Evolutionary conservation across 2,797 vertebrate genomes (phyloP).

Genomic region (Girardinus metallicus): DNA sequence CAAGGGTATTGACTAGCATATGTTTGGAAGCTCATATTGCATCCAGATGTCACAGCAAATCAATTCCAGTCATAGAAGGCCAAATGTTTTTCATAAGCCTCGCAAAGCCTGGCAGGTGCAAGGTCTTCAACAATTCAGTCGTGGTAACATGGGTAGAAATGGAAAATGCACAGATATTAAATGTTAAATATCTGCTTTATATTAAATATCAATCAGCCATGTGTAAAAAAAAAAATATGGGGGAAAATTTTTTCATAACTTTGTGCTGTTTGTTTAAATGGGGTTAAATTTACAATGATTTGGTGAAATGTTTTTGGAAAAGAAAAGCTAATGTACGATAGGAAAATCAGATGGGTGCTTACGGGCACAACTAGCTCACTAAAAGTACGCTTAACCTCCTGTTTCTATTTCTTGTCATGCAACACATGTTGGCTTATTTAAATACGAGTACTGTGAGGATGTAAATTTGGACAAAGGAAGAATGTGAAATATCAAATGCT

Average conservation of each 20-base stretch:
- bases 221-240: background rate
- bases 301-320: background rate
- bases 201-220: slow-evolving; percentile 14
- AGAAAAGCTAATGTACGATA: background rate
- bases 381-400: background rate
- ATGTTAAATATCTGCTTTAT: slow-evolving; percentile 28
- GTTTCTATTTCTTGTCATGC: background rate
- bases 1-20: slow-evolving; percentile 75
- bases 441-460: background rate
- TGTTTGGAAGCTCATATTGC: slow-evolving; percentile 81
- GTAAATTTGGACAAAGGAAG: background rate
- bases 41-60: slow-evolving; percentile 85
- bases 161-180: slow-evolving; percentile 29
- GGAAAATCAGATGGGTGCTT: background rate
- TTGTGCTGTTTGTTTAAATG: background rate
- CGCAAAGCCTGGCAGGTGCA: slow-evolving; percentile 78
- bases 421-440: background rate
- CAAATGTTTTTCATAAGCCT: slow-evolving; percentile 83
- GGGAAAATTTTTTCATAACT: background rate
- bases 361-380: background rate
- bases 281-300: background rate
- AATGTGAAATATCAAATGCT: background rate
- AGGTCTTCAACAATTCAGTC: slow-evolving; percentile 48
- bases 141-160: slow-evolving; percentile 40
- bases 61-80: slow-evolving; percentile 81